Percentiles rank a stretch among this genome's conserved stretches.
Evolutionary conservation across 2,888 invertebrate genomes (phyloP).

Genomic region (Carpatolechia fugitivella): DNA sequence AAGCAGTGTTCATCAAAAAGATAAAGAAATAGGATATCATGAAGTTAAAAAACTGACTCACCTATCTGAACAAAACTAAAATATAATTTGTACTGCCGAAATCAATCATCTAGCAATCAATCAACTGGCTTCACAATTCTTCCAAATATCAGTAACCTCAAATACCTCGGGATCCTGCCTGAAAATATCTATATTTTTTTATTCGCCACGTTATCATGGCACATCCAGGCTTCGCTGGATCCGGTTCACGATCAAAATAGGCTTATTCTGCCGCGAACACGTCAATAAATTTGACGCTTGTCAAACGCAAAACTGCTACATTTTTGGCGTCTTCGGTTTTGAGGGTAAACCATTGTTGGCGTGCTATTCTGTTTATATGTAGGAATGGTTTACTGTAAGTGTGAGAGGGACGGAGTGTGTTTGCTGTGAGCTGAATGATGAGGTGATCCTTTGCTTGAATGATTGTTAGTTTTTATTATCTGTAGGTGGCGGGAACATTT

Average conservation of each 20-base stretch:
- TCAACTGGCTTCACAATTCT: background rate
- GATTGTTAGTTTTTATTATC: too few species aligned
- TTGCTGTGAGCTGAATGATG: too few species aligned
- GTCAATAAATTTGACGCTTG: constrained; percentile 67
- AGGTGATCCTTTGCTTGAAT: too few species aligned
- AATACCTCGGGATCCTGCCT: background rate
- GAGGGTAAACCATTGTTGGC: constrained; percentile 20
- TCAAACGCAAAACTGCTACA: constrained; percentile 54
- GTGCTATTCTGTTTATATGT: constrained; percentile 16
- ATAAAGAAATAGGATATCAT: too few species aligned
- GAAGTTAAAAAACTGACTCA: too few species aligned
- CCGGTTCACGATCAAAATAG: constrained; percentile 39
- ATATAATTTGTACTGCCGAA: background rate
- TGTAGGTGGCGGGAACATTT: too few species aligned
- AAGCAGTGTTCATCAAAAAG: too few species aligned
- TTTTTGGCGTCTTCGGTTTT: constrained; percentile 44
- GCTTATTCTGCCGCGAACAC: constrained; percentile 56
- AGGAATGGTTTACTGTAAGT: too few species aligned
- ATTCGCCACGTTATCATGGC: background rate
- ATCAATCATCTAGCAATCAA: background rate
- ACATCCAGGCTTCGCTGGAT: constrained; percentile 13
- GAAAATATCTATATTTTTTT: background rate
- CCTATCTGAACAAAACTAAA: background rate
- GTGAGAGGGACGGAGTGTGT: too few species aligned
- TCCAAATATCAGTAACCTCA: background rate